Evolutionary conservation across 1,140 invertebrate genomes (phyloP), one percentile per base, ranked within the genome.

Genomic region (Cydia pomonella): DNA sequence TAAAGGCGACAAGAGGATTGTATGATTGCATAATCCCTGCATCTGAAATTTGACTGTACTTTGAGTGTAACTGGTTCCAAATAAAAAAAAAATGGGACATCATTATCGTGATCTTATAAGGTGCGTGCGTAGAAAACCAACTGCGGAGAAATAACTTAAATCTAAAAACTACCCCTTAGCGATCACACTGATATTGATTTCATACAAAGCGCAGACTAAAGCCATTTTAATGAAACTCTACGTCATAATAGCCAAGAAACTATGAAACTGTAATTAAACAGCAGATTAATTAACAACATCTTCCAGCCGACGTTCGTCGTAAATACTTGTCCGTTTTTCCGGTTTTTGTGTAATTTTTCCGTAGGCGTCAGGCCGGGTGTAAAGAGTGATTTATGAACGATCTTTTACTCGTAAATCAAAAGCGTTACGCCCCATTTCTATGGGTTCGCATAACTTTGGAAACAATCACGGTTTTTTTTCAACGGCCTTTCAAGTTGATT

Each of bases 381-480:
- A 75, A 62, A 66, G 47, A 71, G 64, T 82, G 82, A 83, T 83
- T 83, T 83, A 83, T 81, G 80, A 79, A 63, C 74, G 79, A 83
- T 83, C 79, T 82, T 83, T 80, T 78, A 79, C 73, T 75, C 80
- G 80, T 83, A 83, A 83, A 83, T 83, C 80, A 83, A 77, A 83
- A 81, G 44, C 66, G 78, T 76, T 77, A 74, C 77, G 76, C 76
- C 75, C 75, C 73, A 27, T 64, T 76, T 41, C 74, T 76, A 69
- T 74, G 73, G 50, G 64, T 25, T 38, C 44, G 73, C 76, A 76
- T 76, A 76, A 78, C 75, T 78, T 78, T 77, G 76, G 53, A 76
- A 80, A 82, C 77, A 80, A 80, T 79, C 72, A 75, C 77, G 41
- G 64, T 3, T 69, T 69, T 69, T 69, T 69, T 66, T 66, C 16